Conservation (phyloP, 2,113 vertebrate genomes). For the Toxotes jaculatrix region DNA sequence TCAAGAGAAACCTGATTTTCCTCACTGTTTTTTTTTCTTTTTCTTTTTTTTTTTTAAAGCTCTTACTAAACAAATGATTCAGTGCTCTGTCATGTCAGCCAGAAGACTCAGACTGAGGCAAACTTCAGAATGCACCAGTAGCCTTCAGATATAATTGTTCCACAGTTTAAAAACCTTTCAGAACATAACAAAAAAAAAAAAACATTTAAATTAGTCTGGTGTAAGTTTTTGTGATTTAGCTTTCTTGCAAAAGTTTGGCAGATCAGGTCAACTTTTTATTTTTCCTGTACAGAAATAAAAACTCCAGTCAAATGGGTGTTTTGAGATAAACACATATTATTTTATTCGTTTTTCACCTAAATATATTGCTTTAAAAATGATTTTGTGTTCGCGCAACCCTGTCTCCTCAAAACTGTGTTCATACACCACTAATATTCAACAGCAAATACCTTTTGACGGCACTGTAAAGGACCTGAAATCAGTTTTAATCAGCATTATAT, state of each 20-base stretch:
- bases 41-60: neutral
- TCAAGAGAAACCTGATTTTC: neutral
- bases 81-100: neutral
- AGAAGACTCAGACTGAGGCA: neutral
- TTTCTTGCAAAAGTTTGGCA: neutral
- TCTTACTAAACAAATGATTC: conserved; percentile 29
- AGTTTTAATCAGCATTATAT: neutral
- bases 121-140: neutral
- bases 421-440: no score
- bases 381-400: neutral
- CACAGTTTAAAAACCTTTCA: neutral
- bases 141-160: neutral
- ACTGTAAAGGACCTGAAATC: neutral
- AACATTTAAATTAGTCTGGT: neutral
- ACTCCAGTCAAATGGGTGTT: neutral
- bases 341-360: neutral
- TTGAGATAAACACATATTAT: neutral
- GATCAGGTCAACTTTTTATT: neutral
- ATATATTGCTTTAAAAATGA: neutral
- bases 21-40: neutral
- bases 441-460: no score
- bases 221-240: no score
- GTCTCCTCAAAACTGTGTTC: no score
- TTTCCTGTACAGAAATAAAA: neutral
- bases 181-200: neutral